Conservation (phyloP, 1,140 invertebrate species). For the Cataglyphis hispanica region DNA sequence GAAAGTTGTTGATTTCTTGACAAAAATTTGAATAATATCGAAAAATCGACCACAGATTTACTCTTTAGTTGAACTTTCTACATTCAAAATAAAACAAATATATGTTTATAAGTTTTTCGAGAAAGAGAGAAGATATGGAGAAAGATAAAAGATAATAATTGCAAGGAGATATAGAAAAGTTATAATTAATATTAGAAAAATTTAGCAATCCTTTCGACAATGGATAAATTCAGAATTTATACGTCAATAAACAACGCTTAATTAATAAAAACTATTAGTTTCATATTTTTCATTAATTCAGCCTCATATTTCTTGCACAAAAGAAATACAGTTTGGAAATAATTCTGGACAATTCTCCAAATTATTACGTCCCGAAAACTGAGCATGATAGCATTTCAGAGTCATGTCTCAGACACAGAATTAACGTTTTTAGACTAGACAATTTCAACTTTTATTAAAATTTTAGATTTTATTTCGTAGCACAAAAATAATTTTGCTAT, state of each 20-base stretch:
- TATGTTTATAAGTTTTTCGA: not conserved
- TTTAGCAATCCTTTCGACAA: too few relatives aligned
- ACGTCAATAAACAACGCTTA: not conserved
- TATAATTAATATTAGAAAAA: too few relatives aligned
- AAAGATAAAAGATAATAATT: too few relatives aligned
- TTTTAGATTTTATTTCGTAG: not conserved
- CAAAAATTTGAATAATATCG: not conserved
- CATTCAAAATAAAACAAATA: not conserved
- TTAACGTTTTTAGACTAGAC: not conserved
- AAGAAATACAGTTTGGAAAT: not conserved
- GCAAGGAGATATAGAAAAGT: too few relatives aligned
- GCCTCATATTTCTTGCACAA: not conserved
- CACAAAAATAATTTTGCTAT: not conserved
- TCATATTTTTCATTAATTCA: constrained; percentile 1
- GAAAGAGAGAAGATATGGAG: too few relatives aligned
- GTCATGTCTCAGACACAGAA: constrained; percentile 10
- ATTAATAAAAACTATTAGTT: not conserved
- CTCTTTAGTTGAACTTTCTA: not conserved
- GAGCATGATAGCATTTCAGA: constrained; percentile 47
- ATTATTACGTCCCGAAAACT: not conserved
- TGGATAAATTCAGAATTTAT: too few relatives aligned
- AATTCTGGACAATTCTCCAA: not conserved
- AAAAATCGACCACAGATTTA: not conserved
- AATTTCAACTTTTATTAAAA: not conserved
- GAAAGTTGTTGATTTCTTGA: not conserved